Base-by-base conservation (phyloP, 2,797 vertebrate genomes). In the Capromys pilorides region DNA sequence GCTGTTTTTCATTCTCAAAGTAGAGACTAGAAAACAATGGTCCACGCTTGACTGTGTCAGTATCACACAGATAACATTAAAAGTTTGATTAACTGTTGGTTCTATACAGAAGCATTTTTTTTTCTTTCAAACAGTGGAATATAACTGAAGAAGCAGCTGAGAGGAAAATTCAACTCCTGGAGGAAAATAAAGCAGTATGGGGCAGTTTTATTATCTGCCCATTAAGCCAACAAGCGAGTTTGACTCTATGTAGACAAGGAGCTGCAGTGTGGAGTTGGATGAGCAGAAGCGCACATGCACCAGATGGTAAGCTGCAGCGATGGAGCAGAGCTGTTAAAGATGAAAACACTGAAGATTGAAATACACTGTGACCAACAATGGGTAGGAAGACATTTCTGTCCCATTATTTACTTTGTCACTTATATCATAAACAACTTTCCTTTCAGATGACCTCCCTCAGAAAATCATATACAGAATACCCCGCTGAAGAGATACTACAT, bases 201-300 rank as follows among this genome's bases (percentile, higher is more conserved):
- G n/a, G 81, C 61, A 12, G 19, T 31, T 93, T n/a, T 64, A 16
- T 19, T 31, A 4, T 78, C 71, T 82, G 85, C 64, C 64, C 61
- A 0, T 33, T 28, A 85, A 45, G 41, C 88, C 86, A 89, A 93
- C 3, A 88, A 73, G 77, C 84, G 66, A 54, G 93, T 84, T 51
- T 18, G 28, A 67, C 87, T 90, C 82, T 73, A 90, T 66, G 51
- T 93, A 93, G 94, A 93, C 75, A 45, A 0, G 62, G 21, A 54
- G 54, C 9, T 96, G 97, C 93, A 86, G 94, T 51, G 88, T 61
- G 81, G 81, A 94, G 88, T 57, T 57, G 71, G 49, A 90, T 69
- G 97, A 67, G 89, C 0, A 80, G 51, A 97, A 96, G 93, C 96
- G n/a, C 39, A 88, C 93, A 87, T 93, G 36, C 84, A 78, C 89